phyloP scores from a whole-genome alignment of 2,113 vertebrate genomes.

The Oncorhynchus clarkii region DNA sequence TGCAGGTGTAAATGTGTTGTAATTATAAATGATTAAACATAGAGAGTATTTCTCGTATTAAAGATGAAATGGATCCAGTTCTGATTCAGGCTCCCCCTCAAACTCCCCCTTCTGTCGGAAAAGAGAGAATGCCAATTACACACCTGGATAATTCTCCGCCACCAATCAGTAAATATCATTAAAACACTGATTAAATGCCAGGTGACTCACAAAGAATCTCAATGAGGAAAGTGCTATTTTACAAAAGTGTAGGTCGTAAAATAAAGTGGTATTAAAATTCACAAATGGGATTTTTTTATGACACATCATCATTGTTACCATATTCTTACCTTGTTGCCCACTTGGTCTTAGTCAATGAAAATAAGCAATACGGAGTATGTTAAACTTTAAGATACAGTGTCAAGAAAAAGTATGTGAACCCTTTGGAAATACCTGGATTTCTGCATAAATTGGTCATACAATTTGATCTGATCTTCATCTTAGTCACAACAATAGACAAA shows the following conservation, averaged over 20 bases:
- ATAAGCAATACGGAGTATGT: too few species aligned
- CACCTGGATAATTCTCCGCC: slow-evolving; percentile 59
- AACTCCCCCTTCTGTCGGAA: slow-evolving; percentile 25
- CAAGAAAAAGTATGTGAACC: too few species aligned
- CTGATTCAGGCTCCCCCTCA: slow-evolving; percentile 49
- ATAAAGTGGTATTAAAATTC: not conserved
- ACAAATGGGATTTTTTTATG: too few species aligned
- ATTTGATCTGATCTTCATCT: too few species aligned
- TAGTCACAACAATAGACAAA: not conserved
- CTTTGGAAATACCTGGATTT: too few species aligned
- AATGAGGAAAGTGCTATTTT: slow-evolving; percentile 18
- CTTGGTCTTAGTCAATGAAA: too few species aligned
- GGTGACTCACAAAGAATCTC: slow-evolving; percentile 35
- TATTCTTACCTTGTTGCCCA: not conserved
- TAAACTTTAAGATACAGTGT: not conserved
- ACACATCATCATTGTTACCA: slow-evolving; percentile 2
- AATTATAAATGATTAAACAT: slow-evolving; percentile 45
- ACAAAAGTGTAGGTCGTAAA: slow-evolving; percentile 14
- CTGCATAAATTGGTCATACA: too few species aligned
- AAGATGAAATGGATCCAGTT: slow-evolving; percentile 54
- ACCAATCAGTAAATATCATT: slow-evolving; percentile 58
- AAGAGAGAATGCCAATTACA: slow-evolving; percentile 65
- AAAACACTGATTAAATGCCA: slow-evolving; percentile 51
- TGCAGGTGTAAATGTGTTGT: slow-evolving; percentile 19
- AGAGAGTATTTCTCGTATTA: slow-evolving; percentile 29